Conservation (phyloP, 1,140 invertebrate species). For the Homarus americanus region DNA sequence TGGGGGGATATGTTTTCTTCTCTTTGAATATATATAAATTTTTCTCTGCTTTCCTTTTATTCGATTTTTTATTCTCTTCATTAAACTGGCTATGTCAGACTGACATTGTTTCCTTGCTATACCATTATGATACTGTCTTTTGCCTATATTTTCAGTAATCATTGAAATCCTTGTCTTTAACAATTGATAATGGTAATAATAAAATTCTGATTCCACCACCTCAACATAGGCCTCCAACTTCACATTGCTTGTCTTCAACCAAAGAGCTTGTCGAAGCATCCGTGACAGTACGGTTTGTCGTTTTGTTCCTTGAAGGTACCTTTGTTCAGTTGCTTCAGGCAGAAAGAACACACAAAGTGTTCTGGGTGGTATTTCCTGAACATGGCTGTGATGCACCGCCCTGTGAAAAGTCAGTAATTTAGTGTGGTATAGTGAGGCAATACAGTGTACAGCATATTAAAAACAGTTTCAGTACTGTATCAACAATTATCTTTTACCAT, state of each 20-base stretch:
- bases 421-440: no score
- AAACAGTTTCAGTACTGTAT: no score
- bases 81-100: background rate
- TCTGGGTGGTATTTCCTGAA: constrained; percentile 99
- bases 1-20: constrained; percentile 21
- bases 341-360: constrained; percentile 99
- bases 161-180: background rate
- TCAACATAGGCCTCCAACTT: background rate
- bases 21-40: constrained; percentile 26
- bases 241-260: constrained; percentile 80
- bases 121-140: no score
- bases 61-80: background rate
- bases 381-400: constrained; percentile 99
- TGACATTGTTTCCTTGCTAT: background rate
- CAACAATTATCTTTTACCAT: no score
- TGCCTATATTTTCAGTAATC: background rate
- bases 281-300: constrained; percentile 98
- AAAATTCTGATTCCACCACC: background rate
- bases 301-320: constrained; percentile 99
- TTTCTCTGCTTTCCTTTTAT: background rate
- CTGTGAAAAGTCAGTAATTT: constrained; percentile 77
- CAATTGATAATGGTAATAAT: background rate
- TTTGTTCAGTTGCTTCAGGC: constrained; percentile 97
- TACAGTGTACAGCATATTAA: no score
- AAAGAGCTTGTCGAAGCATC: constrained; percentile 98